Base-by-base conservation (phyloP, 2,113 vertebrate species). In the Meriones unguiculatus region DNA sequence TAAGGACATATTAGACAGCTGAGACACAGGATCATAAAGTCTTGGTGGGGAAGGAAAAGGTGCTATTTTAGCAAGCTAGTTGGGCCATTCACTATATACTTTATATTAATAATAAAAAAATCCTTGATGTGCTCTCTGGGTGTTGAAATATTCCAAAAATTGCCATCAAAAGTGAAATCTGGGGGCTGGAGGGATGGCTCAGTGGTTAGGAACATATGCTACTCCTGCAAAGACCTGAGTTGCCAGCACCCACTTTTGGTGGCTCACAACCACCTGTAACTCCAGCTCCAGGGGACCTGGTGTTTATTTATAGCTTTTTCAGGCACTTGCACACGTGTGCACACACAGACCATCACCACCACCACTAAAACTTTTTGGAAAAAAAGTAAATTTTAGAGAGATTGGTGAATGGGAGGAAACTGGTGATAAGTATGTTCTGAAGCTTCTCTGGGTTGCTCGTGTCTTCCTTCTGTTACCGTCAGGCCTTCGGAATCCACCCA, bases 1-100 rank as follows among this genome's bases (percentile, higher is more conserved):
- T 64, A 87, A 93, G 84, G 76, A 30, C 65, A 72, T 62, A 87
- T 46, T 38, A 95, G 86, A 67, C 54, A 91, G 59, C 15, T 78
- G 75, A 87, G 87, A 84, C 59, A 76, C 10, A 25, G 32, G 64
- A 90, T 90, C 72, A 80, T 24, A 69, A 95, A 72, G 62, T 9
- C 46, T 91, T 78, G 50, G 24, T 87, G 91, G 65, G 80, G 90
- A 86, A 84, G 64, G 18, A 46, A 84, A 65, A 78, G n/a, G 75
- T 59, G 41, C 35, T 62, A 72, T 69, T 89, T 93, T 88, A 93
- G 77, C 11, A 91, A 89, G 80, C 7, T 28, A 70, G 20, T 3
- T 69, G 70, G 38, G 35, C 77, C 50, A 80, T 57, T 93, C 24
- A 78, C 54, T 57, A 64, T 52, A n/a, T 7, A 38, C 0, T 20